These are phyloP conservation scores for Macrophya annulata DNA, from an alignment of 2,888 invertebrate species.

Conservation along the genomic window DNA sequence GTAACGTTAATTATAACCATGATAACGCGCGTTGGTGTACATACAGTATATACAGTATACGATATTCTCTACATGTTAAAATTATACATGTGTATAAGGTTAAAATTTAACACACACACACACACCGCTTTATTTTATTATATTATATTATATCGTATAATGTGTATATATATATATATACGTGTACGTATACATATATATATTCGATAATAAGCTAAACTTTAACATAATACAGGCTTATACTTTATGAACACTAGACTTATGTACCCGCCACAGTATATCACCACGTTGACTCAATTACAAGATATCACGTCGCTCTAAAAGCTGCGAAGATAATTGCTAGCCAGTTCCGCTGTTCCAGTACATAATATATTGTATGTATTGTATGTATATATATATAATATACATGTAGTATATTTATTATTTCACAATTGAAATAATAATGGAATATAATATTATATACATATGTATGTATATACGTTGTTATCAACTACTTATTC, in stretches of 20 bases:
- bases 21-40: no score
- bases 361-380: not conserved
- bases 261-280: conserved; percentile 2
- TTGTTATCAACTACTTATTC: conserved; percentile 1
- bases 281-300: conserved; percentile 14
- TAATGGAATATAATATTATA: conserved; percentile 1
- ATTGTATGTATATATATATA: not conserved
- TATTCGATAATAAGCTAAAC: conserved; percentile 27
- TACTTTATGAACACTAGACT: conserved; percentile 34
- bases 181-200: not conserved
- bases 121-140: no score
- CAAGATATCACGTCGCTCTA: conserved; percentile 25
- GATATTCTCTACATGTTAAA: not conserved
- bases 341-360: not conserved
- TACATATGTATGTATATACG: no score
- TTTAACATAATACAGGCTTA: conserved; percentile 21
- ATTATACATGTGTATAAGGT: not conserved
- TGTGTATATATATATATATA: not conserved
- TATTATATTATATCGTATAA: not conserved
- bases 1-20: not conserved
- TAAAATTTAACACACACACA: no score
- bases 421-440: conserved; percentile 3
- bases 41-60: not conserved
- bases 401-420: not conserved
- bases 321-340: conserved; percentile 11